Percentiles rank a stretch among this genome's conserved stretches.
Conservation (phyloP, 2,113 vertebrate genomes). For the Mesitornis unicolor region DNA sequence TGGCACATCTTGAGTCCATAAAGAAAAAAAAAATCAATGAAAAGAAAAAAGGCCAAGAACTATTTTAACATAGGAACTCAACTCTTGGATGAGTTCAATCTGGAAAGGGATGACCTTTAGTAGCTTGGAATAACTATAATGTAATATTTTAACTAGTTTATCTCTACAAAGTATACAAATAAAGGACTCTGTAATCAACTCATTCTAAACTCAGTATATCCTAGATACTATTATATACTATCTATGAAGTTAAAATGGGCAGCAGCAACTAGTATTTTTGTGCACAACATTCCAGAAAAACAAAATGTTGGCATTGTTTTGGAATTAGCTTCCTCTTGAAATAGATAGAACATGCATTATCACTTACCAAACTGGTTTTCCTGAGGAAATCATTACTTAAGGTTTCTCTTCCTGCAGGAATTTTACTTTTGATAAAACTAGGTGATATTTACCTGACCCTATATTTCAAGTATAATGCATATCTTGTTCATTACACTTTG, state of each 20-base stretch:
- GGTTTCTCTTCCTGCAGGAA: not conserved
- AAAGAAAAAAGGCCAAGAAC: not conserved
- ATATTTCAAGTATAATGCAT: not conserved
- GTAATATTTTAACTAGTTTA: not conserved
- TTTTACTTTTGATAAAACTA: not conserved
- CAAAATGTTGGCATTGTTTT: not conserved
- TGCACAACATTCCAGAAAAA: not conserved
- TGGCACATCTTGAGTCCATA: accelerated
- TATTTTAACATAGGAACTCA: not conserved
- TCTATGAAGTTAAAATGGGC: not conserved
- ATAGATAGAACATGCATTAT: not conserved
- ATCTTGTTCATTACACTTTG: not conserved
- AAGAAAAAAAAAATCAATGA: not conserved
- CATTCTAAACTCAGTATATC: not conserved
- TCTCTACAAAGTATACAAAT: not conserved
- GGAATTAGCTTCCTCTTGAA: not conserved
- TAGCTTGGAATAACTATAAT: not conserved
- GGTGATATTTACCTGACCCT: not conserved
- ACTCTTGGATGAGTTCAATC: not conserved
- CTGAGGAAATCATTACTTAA: not conserved
- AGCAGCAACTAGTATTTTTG: not conserved
- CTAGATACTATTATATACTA: not conserved
- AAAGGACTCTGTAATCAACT: not conserved
- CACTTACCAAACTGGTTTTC: not conserved
- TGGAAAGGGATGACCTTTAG: not conserved